Base-by-base conservation (phyloP, 2,888 invertebrate species). In the Panopea generosa region DNA sequence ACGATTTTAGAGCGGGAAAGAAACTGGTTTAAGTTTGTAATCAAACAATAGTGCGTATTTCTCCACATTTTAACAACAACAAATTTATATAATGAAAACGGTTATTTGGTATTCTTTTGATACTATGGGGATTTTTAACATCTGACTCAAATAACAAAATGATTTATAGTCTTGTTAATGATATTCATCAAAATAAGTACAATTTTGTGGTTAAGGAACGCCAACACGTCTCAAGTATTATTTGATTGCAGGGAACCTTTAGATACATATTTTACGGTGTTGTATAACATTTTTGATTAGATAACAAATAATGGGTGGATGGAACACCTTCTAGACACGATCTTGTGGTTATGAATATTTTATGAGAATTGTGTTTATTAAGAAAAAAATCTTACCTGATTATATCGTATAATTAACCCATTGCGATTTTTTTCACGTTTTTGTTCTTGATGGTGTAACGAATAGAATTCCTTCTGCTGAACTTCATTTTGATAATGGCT, bases 61-160 rank as follows among this genome's bases (percentile, higher is more conserved):
- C 55, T 43, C 47, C 56, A 20, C 52, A 24, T 38, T 27, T 71
- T 56, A 77, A 57, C 49, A 47, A 77, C 29, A 81, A 29, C 55
- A 77, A 72, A 59, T 77, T 59, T 2, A 81, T 61, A 27, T 81
- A 70, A 50, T 70, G 75, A 1, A 55, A 29, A 11, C 63, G 56
- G 14, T 49, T 24, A 22, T 14, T 14, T 11, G 50, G 57, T 18
- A 68, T 45, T 7, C 71, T 71, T 16, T 74, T 65, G 29, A 57
- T 66, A 11, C 74, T 20, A 11, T 71, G 81, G 20, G 66, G 47
- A 14, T 74, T 69, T 11, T 18, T 14, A n/a, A 69, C 59, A 20
- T 66, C 63, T 29, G 76, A 77, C 53, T 24, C 69, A 40, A 55
- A 52, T 63, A 77, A 82, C 0, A 82, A 77, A 22, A 75, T 82